Evolutionary conservation across 2,888 invertebrate genomes (phyloP).

Genomic region (Eupithecia exiguata): DNA sequence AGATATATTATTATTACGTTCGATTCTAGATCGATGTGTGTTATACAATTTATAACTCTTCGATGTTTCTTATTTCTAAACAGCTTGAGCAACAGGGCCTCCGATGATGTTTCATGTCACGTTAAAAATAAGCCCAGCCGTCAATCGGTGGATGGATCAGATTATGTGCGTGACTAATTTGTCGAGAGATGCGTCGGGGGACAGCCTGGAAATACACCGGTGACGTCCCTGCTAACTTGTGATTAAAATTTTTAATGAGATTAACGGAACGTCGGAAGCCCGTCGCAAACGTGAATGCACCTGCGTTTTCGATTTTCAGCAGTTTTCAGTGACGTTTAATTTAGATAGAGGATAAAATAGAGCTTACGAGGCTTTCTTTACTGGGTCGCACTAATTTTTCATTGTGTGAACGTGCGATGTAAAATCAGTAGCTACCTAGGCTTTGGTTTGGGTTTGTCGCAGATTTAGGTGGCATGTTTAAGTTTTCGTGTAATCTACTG

Average conservation of each 20-base stretch:
- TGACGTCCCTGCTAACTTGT: constrained; percentile 64
- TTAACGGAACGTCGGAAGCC: constrained; percentile 53
- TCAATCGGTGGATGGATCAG: constrained; percentile 67
- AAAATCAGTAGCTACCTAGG: constrained; percentile 55
- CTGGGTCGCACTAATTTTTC: constrained; percentile 52
- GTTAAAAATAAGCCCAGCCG: constrained; percentile 80
- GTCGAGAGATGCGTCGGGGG: constrained; percentile 73
- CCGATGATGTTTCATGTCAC: constrained; percentile 82
- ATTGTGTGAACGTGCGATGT: constrained; percentile 56
- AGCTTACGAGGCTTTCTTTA: constrained; percentile 43
- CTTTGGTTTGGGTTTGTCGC: constrained; percentile 68
- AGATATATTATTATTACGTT: constrained; percentile 83
- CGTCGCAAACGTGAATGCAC: constrained; percentile 51
- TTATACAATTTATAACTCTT: constrained; percentile 83
- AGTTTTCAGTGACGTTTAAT: constrained; percentile 47
- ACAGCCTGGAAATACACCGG: constrained; percentile 71
- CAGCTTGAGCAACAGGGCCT: constrained; percentile 76
- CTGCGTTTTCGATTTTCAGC: constrained; percentile 41
- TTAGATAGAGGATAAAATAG: constrained; percentile 51
- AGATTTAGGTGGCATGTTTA: constrained; percentile 79
- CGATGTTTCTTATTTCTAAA: constrained; percentile 81
- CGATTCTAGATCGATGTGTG: constrained; percentile 79
- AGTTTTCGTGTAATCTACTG: constrained; percentile 79
- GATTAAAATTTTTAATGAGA: constrained; percentile 77
- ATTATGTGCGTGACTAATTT: constrained; percentile 80